Base-by-base conservation (phyloP, 2,888 invertebrate species). In the Trichopria drosophilae region DNA sequence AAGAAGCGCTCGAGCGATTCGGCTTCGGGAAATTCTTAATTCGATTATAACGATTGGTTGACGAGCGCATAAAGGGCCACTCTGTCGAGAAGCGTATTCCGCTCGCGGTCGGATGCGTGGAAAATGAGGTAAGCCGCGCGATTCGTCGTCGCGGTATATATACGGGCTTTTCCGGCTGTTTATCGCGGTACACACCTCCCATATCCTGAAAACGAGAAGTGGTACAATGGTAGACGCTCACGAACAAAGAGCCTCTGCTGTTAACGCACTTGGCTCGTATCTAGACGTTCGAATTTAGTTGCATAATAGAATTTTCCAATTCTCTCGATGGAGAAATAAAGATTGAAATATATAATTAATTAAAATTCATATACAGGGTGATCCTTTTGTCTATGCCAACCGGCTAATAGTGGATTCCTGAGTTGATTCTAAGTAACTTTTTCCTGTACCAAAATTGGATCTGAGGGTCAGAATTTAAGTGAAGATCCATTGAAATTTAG, bases 101-200 rank as follows among this genome's bases (percentile, higher is more conserved):
- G 37, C 48, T 35, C 44, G 56, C 35, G 53, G 50, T 51, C 24
- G 41, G 47, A 53, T 48, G 46, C 49, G 51, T 40, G 58, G 58
- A 54, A 54, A 57, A 55, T 48, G 60, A 55, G 60, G 55, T 51
- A 51, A 61, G 54, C 55, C 59, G 45, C 57, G 50, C 54, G 56
- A 37, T 51, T 55, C 61, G 61, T 64, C 65, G 60, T 65, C 64
- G 63, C 58, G 61, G 40, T n/a, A n/a, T n/a, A n/a, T n/a, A n/a
- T n/a, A 56, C 56, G 51, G 53, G 64, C 62, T 64, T 67, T 67
- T 67, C 67, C 67, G 65, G 65, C 62, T 65, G 65, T 65, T 67
- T 65, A 66, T 67, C 65, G 65, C 63, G 67, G 64, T 67, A 65
- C 50, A 54, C 50, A 40, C n/a, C n/a, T n/a, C n/a, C n/a, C n/a